Evolutionary conservation across 1,140 invertebrate species (phyloP), one percentile per base, ranked within the genome.

Genomic region (Musca domestica): DNA sequence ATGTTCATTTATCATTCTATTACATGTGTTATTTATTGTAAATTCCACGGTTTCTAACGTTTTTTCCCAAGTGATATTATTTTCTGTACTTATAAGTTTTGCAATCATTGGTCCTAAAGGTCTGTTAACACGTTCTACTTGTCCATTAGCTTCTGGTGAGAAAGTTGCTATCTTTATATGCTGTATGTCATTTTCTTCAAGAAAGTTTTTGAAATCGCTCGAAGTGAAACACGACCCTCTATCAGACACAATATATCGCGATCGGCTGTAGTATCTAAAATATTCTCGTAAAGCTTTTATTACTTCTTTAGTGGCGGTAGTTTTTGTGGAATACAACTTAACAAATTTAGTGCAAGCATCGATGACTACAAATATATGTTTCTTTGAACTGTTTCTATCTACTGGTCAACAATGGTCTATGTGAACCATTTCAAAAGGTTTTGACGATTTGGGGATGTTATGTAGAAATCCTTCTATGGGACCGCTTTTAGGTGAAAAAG

Each of bases 341-440:
- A 64, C 58, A 47, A 66, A 72, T 30, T 72, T 72, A 34, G 66
- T 71, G 17, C 78, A 78, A 52, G 77, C 73, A 69, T 82, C 70
- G 58, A 82, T 83, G 0, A 85, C 61, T 1, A 81, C 80, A 67
- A 85, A 83, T 2, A 80, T 78, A 69, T 85, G 82, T 65, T 76
- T 76, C 75, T n/a, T n/a, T n/a, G n/a, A n/a, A n/a, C n/a, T n/a
- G 84, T 81, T 17, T 69, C 51, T 70, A 15, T 81, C 80, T 17
- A 76, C 27, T 3, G 74, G 76, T 10, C 76, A 75, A 61, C 48
- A 73, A 68, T 80, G 76, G 58, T 77, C 75, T 0, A 77, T 67
- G 54, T 78, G 74, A 30, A 76, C 20, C 0, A 70, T 73, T 19
- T 71, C 23, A 51, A 77, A 76, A 2, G 74, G 77, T 54, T 67